These are phyloP conservation scores for Oedothorax gibbosus DNA, from an alignment of 1,140 invertebrate genomes.

Conservation along the genomic window DNA sequence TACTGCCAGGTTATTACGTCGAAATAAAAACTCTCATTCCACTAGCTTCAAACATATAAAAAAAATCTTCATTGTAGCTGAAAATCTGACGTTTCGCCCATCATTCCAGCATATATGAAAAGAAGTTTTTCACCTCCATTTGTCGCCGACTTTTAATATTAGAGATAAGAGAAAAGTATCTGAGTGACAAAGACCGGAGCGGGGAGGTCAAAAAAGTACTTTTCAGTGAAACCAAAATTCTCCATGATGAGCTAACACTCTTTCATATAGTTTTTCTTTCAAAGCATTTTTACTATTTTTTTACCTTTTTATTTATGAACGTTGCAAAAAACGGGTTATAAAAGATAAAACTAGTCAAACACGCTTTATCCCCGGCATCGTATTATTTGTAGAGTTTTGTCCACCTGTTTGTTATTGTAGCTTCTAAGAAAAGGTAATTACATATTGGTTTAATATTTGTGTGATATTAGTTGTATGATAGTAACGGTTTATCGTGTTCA, in stretches of 20 bases:
- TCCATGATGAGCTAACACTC: conserved; percentile 11
- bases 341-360: too few relatives aligned
- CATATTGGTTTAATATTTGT: too few relatives aligned
- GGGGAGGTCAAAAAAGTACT: neutral
- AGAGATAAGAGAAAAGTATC: neutral
- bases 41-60: neutral
- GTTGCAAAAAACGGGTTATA: too few relatives aligned
- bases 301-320: neutral
- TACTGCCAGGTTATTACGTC: neutral
- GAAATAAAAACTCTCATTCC: neutral
- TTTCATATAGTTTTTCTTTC: neutral
- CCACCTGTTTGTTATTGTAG: too few relatives aligned
- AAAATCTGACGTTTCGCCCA: conserved; percentile 6
- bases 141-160: conserved; percentile 26
- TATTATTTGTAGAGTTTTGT: too few relatives aligned
- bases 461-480: too few relatives aligned
- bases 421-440: too few relatives aligned
- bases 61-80: conserved; percentile 2
- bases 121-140: neutral
- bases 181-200: neutral
- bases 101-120: conserved; percentile 24
- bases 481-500: too few relatives aligned
- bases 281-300: neutral
- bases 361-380: too few relatives aligned
- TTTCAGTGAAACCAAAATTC: neutral